Evolutionary conservation across 2,113 vertebrate species (phyloP), one percentile per base, ranked within the genome.

Genomic region (Menidia beryllina): DNA sequence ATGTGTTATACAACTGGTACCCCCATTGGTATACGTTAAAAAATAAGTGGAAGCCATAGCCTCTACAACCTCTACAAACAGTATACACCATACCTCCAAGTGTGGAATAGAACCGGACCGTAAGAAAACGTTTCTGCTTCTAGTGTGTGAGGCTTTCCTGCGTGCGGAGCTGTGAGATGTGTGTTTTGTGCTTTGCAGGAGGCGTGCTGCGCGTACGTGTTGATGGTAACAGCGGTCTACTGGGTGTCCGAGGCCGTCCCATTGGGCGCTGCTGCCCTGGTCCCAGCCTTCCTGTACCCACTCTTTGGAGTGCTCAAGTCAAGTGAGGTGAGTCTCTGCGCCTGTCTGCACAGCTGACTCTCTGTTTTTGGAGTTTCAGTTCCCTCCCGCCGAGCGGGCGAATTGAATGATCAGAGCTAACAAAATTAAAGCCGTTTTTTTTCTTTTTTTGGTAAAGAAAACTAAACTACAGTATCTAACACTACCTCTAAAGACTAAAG

Each of bases 181-280:
- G n/a, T 52, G 17, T 79, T 36, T 41, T 38, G 51, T 72, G 24
- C 20, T 30, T 77, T 84, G 20, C 88, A 98, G 96, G 97, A 99
- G 83, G 95, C 97, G 0, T 94, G 96, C 0, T 99, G 98, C 52
- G 98, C 97, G 0, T 99, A 99, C 0, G 97, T 99, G 88, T 82
- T 99, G 80, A 92, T 97, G 0, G 97, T 99, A 84, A 99, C 97
- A 0, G 97, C 97, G 0, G 92, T 98, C 15, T 98, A 95, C 86
- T 99, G 97, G 98, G 96, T 99, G 30, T 99, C 97, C 0, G 97
- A 99, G 89, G 98, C 96, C 0, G 97, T 99, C 51, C 98, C 98
- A 0, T 91, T 99, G 1, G 98, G 98, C 41, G 98, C 97, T 19
- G 98, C 97, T 12, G 97, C 98, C 15, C 90, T 99, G 69, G 96